Evolutionary conservation across 2,797 vertebrate species (phyloP).

Genomic region (Vespertilio murinus): DNA sequence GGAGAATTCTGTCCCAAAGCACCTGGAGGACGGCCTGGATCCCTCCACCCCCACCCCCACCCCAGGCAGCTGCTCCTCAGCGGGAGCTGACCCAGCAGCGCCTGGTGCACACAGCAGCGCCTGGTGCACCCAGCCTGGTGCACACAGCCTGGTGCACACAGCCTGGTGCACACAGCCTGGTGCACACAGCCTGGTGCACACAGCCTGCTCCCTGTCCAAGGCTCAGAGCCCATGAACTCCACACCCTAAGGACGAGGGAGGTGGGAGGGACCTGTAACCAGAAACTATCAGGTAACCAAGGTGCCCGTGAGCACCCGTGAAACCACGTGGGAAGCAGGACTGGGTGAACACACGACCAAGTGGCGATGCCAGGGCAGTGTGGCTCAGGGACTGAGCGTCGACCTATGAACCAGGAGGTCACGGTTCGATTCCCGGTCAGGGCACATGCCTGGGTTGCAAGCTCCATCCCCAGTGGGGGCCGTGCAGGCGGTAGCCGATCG

Average conservation of each 20-base stretch:
- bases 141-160: slow-evolving; percentile 73
- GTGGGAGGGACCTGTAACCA: too few species aligned
- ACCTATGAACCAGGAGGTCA: too few species aligned
- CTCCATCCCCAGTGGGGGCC: too few species aligned
- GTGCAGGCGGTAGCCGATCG: too few species aligned
- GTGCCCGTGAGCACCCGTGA: neutral
- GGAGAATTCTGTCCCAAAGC: slow-evolving; percentile 55
- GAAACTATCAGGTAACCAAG: neutral
- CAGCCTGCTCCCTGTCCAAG: slow-evolving; percentile 76
- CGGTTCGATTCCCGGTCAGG: too few species aligned
- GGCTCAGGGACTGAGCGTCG: too few species aligned
- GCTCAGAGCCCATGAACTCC: slow-evolving; percentile 56
- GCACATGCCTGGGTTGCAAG: too few species aligned
- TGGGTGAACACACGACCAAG: neutral
- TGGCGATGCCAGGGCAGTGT: too few species aligned
- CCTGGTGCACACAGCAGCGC: slow-evolving; percentile 69
- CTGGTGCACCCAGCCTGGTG: too few species aligned
- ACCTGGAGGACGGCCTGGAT: slow-evolving; percentile 52
- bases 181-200: slow-evolving; percentile 70
- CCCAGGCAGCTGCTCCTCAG: slow-evolving; percentile 39
- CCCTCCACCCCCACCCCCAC: slow-evolving; percentile 66
- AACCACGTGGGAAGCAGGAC: neutral
- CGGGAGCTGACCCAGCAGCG: slow-evolving; percentile 66
- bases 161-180: slow-evolving; percentile 70
- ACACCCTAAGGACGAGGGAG: too few species aligned